Conservation (phyloP, 2,888 invertebrate species). For the Ennomos quercinarius region DNA sequence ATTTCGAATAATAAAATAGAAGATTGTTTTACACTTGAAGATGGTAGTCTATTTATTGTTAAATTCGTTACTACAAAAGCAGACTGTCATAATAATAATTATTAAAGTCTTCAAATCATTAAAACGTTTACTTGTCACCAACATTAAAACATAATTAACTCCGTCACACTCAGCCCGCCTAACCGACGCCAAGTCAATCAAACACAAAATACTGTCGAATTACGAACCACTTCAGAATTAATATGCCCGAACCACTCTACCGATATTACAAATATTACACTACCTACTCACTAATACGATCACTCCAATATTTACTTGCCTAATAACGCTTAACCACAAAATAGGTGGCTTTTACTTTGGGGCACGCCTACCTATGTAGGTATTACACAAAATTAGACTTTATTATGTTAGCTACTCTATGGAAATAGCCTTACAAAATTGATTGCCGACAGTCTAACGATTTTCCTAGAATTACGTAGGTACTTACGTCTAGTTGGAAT, state of each 20-base stretch:
- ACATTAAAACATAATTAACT: no score
- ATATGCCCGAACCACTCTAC: constrained; percentile 17
- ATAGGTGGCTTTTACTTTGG: no score
- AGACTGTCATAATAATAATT: no score
- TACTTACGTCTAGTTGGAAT: constrained; percentile 3
- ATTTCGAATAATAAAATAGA: no score
- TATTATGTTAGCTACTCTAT: neutral
- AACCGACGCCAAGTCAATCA: constrained; percentile 16
- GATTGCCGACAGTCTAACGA: constrained; percentile 6
- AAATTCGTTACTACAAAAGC: no score
- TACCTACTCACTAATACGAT: neutral
- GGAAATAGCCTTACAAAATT: constrained; percentile 8
- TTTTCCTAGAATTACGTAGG: constrained; percentile 4
- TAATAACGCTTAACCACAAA: neutral
- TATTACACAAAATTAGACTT: no score
- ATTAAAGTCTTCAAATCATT: no score
- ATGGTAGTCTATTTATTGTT: no score
- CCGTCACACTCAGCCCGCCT: neutral
- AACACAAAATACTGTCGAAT: constrained; percentile 4
- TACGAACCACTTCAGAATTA: constrained; percentile 13
- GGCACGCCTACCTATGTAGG: no score
- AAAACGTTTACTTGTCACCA: no score
- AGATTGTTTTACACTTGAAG: no score
- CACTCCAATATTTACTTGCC: constrained; percentile 6
- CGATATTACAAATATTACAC: constrained; percentile 10